A percentile compares a stretch with the other conserved stretches of the same genome.
Conservation (phyloP, 2,797 vertebrate genomes). For the Sternarchorhynchus goeldii region DNA sequence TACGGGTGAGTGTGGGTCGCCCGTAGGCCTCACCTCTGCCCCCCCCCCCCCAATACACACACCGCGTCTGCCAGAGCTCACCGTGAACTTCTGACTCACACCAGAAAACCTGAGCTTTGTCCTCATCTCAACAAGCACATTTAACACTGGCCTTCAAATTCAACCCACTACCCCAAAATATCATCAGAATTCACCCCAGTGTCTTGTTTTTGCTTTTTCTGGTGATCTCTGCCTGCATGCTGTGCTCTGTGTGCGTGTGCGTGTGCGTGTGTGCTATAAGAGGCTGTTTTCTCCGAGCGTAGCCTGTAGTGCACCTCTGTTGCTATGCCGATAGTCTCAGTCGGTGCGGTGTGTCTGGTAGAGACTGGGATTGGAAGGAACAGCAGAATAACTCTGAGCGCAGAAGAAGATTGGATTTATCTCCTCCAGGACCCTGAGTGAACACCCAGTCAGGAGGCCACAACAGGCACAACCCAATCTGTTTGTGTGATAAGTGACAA, state of each 20-base stretch:
- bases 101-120: background rate
- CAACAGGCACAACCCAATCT: slow-evolving; percentile 37
- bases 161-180: too few species aligned
- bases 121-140: too few species aligned
- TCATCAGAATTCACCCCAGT: background rate
- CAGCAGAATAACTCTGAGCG: slow-evolving; percentile 36
- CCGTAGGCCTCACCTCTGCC: background rate
- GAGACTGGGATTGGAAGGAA: slow-evolving; percentile 37
- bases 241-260: too few species aligned
- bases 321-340: slow-evolving; percentile 41
- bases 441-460: slow-evolving; percentile 16
- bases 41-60: background rate
- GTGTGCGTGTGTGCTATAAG: background rate
- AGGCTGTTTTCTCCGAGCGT: slow-evolving; percentile 23
- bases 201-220: background rate
- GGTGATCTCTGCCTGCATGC: background rate
- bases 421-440: slow-evolving; percentile 33
- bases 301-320: slow-evolving; percentile 17
- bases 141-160: too few species aligned
- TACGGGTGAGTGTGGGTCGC: slow-evolving; percentile 73
- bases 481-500: slow-evolving; percentile 48
- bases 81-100: slow-evolving; percentile 7
- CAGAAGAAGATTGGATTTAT: slow-evolving; percentile 52
- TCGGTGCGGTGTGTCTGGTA: slow-evolving; percentile 32
- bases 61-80: background rate